Evolutionary conservation across 2,797 vertebrate species (phyloP).

Genomic region (Melanotaenia nigrans): DNA sequence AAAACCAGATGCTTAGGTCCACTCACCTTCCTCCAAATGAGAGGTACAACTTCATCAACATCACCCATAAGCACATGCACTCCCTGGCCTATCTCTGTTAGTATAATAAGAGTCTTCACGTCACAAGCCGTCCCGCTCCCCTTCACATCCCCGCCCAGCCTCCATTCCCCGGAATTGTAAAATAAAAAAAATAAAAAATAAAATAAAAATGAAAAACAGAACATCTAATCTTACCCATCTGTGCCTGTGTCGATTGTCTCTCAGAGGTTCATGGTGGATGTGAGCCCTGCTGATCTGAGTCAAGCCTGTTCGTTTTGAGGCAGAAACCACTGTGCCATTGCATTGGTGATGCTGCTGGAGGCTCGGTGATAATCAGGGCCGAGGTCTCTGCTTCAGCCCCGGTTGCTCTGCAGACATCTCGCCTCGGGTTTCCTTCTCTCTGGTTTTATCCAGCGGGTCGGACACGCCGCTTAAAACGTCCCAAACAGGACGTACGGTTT

Average conservation of each 20-base stretch:
- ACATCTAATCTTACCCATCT: constrained; percentile 75
- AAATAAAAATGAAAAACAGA: not conserved
- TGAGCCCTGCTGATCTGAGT: constrained; percentile 50
- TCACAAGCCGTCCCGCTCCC: constrained; percentile 19
- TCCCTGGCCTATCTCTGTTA: constrained; percentile 14
- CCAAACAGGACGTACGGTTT: constrained; percentile 25
- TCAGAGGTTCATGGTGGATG: constrained; percentile 74
- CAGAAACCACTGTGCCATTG: constrained; percentile 59
- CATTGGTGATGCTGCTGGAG: constrained; percentile 49
- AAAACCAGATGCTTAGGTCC: not conserved
- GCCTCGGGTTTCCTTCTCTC: not conserved
- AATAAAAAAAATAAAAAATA: constrained; percentile 1
- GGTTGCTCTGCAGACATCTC: constrained; percentile 37
- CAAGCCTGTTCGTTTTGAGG: constrained; percentile 30
- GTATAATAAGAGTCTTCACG: constrained; percentile 36
- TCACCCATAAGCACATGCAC: not conserved
- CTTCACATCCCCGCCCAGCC: not conserved
- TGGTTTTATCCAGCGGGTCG: constrained; percentile 29
- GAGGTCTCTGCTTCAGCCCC: constrained; percentile 1
- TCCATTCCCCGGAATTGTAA: not conserved
- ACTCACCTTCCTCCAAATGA: not conserved
- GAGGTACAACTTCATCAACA: constrained; percentile 20
- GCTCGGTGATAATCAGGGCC: constrained; percentile 27
- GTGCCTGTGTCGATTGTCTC: constrained; percentile 66
- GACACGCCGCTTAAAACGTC: constrained; percentile 40